phyloP scores from a whole-genome alignment of 2,888 invertebrate genomes.

The Coenonympha arcania region DNA sequence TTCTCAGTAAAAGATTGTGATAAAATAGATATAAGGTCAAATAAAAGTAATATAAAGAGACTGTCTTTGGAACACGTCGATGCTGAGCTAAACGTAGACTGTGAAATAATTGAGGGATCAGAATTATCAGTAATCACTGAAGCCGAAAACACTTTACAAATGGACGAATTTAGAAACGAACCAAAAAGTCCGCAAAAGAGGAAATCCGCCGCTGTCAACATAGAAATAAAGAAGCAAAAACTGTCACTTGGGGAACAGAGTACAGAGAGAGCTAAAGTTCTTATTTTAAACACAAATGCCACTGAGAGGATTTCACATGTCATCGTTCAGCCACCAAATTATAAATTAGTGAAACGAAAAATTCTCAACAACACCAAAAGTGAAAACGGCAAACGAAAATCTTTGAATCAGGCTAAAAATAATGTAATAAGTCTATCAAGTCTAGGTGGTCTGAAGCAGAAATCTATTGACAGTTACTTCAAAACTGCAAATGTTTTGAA shows the following conservation, averaged over 20 bases:
- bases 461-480: conserved; percentile 48
- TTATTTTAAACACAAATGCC: conserved; percentile 67
- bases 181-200: conserved; percentile 38
- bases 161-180: conserved; percentile 33
- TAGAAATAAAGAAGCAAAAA: conserved; percentile 64
- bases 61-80: conserved; percentile 37
- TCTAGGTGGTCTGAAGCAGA: conserved; percentile 48
- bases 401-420: conserved; percentile 29
- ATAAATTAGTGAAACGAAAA: conserved; percentile 60
- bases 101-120: conserved; percentile 45
- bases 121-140: conserved; percentile 35
- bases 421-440: conserved; percentile 39
- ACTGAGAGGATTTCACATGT: conserved; percentile 62
- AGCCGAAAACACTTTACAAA: conserved; percentile 37
- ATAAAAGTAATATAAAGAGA: conserved; percentile 45
- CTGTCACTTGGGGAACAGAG: conserved; percentile 36
- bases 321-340: conserved; percentile 68
- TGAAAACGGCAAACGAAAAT: conserved; percentile 35
- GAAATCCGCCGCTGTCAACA: conserved; percentile 47
- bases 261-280: conserved; percentile 57
- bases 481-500: conserved; percentile 37
- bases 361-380: conserved; percentile 45
- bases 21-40: conserved; percentile 44
- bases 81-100: conserved; percentile 43
- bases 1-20: conserved; percentile 47